Percentiles rank a stretch among this genome's conserved stretches.
phyloP scores from a whole-genome alignment of 2,888 invertebrate species.

The Mesochorus sp. region DNA sequence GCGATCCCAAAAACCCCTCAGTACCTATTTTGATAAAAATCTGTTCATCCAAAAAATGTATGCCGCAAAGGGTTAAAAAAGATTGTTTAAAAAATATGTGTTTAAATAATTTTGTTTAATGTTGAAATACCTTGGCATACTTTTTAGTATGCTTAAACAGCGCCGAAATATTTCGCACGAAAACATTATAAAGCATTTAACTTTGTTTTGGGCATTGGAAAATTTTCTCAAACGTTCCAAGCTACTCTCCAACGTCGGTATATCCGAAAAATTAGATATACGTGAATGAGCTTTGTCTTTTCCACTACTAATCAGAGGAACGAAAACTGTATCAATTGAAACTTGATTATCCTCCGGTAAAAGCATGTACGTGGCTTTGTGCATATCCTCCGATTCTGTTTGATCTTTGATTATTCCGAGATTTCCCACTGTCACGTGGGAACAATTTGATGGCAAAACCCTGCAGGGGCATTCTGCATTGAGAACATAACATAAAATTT shows the following conservation, averaged over 20 bases:
- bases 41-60: background rate
- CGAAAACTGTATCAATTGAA: slow-evolving; percentile 61
- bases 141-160: slow-evolving; percentile 17
- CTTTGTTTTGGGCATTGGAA: background rate
- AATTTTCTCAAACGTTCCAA: background rate
- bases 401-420: slow-evolving; percentile 67
- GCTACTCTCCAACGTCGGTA: too few relatives aligned
- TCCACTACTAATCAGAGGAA: slow-evolving; percentile 17
- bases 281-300: background rate
- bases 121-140: slow-evolving; percentile 66
- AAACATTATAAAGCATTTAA: slow-evolving; percentile 57
- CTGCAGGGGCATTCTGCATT: slow-evolving; percentile 70
- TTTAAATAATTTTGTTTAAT: slow-evolving; percentile 20
- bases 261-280: background rate
- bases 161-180: slow-evolving; percentile 1
- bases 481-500: too few relatives aligned
- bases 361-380: slow-evolving; percentile 65
- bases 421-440: slow-evolving; percentile 69
- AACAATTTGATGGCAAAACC: slow-evolving; percentile 69
- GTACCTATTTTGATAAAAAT: too few relatives aligned
- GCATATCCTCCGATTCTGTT: slow-evolving; percentile 60
- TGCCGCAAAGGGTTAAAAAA: background rate
- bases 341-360: slow-evolving; percentile 73
- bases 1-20: too few relatives aligned
- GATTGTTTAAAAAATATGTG: slow-evolving; percentile 64